These are phyloP conservation scores for Bothrops jararaca DNA, from an alignment of 2,113 vertebrate genomes.

Conservation along the genomic window DNA sequence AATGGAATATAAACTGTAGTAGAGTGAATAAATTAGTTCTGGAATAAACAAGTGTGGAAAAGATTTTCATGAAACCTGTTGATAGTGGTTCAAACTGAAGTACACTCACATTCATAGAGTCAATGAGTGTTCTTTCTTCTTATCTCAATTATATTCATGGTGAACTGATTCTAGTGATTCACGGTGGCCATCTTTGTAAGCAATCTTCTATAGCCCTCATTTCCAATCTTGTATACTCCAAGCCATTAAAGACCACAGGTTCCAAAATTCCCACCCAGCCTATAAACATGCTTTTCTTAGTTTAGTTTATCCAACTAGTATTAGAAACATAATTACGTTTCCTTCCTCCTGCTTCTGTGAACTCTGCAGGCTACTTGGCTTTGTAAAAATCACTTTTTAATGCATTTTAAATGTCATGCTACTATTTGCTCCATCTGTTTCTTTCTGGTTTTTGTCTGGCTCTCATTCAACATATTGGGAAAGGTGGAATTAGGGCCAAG, in stretches of 20 bases:
- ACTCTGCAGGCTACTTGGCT: slow-evolving; percentile 52
- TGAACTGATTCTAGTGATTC: neutral
- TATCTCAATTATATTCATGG: neutral
- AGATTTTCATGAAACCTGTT: neutral
- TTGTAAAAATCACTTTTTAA: slow-evolving; percentile 50
- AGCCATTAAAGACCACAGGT: neutral
- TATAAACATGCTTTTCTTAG: neutral
- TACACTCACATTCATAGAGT: neutral
- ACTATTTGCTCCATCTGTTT: slow-evolving; percentile 64
- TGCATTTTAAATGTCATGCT: slow-evolving; percentile 53
- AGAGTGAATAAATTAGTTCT: neutral
- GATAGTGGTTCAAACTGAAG: neutral
- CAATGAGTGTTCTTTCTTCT: neutral
- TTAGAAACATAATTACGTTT: slow-evolving; percentile 23
- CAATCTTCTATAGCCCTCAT: neutral
- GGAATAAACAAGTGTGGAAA: neutral
- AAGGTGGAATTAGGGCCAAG: slow-evolving; percentile 35
- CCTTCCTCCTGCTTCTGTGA: neutral
- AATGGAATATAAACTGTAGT: neutral
- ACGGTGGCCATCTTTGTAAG: neutral
- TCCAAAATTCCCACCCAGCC: neutral
- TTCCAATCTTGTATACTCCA: neutral
- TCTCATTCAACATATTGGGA: slow-evolving; percentile 38
- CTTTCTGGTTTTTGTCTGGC: slow-evolving; percentile 57
- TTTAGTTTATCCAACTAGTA: slow-evolving; percentile 38